A percentile compares a stretch with the other conserved stretches of the same genome.
Evolutionary conservation across 2,113 vertebrate species (phyloP).

Genomic region (Bettongia penicillata): DNA sequence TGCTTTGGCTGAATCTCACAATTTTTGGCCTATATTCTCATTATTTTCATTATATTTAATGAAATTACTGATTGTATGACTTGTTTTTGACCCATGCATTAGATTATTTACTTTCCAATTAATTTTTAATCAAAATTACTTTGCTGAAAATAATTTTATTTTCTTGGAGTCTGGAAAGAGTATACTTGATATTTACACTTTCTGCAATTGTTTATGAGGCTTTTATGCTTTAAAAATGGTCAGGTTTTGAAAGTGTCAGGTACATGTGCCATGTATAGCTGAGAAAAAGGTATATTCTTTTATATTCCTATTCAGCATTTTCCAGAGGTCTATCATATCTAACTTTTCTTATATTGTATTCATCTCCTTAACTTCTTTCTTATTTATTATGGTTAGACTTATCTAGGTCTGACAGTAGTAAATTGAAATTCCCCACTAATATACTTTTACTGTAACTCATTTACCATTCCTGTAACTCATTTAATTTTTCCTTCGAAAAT

Average conservation of each 20-base stretch:
- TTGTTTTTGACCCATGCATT: background rate
- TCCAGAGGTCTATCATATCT: background rate
- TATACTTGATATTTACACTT: background rate
- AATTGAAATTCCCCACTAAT: background rate
- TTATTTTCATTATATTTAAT: background rate
- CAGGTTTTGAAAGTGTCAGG: background rate
- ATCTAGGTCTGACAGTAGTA: no score
- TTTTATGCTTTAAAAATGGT: background rate
- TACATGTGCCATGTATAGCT: background rate
- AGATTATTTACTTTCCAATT: background rate
- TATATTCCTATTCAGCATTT: background rate
- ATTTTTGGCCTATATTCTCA: background rate
- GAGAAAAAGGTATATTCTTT: background rate
- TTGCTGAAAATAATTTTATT: background rate
- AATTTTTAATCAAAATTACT: background rate
- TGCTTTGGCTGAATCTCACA: background rate
- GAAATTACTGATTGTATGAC: background rate
- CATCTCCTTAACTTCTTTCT: background rate
- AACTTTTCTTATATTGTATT: background rate
- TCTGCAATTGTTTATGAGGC: background rate
- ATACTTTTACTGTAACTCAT: background rate
- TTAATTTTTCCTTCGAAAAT: background rate
- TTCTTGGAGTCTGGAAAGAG: background rate
- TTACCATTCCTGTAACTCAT: background rate
- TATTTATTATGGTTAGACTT: background rate